phyloP scores from a whole-genome alignment of 2,888 invertebrate genomes.

The Agrotis ipsilon region DNA sequence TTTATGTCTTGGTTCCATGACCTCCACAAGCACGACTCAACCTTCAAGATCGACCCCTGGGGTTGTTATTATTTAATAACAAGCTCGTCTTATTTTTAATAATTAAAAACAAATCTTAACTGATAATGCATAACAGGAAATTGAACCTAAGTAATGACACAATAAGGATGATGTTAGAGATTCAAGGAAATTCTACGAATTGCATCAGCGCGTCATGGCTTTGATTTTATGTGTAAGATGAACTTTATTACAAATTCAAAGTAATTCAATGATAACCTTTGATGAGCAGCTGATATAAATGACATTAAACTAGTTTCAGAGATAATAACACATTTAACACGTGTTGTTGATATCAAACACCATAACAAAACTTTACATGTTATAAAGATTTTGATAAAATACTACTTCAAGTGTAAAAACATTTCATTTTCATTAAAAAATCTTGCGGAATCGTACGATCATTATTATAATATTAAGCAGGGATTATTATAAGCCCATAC shows the following conservation, averaged over 20 bases:
- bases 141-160: neutral
- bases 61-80: too few relatives aligned
- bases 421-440: too few relatives aligned
- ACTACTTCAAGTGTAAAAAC: too few relatives aligned
- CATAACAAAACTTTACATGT: neutral
- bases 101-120: too few relatives aligned
- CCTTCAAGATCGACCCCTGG: too few relatives aligned
- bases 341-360: neutral
- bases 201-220: conserved; percentile 35
- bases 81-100: too few relatives aligned
- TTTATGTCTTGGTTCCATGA: too few relatives aligned
- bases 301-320: conserved; percentile 2
- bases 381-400: neutral
- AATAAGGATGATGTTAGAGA: neutral
- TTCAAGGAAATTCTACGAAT: conserved; percentile 5
- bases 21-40: too few relatives aligned
- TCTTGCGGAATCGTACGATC: too few relatives aligned
- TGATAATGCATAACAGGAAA: conserved; percentile 28
- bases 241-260: conserved; percentile 15
- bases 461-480: too few relatives aligned
- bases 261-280: conserved; percentile 22
- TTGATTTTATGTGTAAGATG: neutral
- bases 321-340: neutral
- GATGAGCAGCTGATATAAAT: neutral
- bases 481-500: too few relatives aligned